Evolutionary conservation across 2,113 vertebrate species (phyloP), one percentile per base, ranked within the genome.

Genomic region (Erythrocercus mccallii): DNA sequence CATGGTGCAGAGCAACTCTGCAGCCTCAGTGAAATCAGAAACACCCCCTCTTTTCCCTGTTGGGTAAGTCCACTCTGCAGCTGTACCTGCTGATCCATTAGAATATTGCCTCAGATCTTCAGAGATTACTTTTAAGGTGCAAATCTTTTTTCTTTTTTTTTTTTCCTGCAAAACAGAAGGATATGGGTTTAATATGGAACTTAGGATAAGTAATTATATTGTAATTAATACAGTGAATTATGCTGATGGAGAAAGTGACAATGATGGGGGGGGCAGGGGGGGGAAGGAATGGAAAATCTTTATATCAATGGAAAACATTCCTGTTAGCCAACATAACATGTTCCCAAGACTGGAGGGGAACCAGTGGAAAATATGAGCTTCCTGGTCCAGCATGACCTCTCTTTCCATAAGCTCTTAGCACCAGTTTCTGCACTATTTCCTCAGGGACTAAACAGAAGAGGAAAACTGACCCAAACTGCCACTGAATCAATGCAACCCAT

Each of bases 1-100:
- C 88, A 86, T 81, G 94, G 95, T 80, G 77, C 91, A 95, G 90
- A 94, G 66, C 70, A 91, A 51, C 80, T 56, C 68, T 38, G 60
- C 0, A 7, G 81, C 58, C 74, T 56, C 69, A 17, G 68, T 19
- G 71, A 51, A 68, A 76, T 22, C 35, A 69, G 71, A 86, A 93
- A 64, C 54, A 86, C 28, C 30, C 37, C 19, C n/a, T 71, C 68
- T 86, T 64, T 48, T 56, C 24, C 30, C 60, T 60, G 16, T 18
- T 48, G 76, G 45, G 47, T 30, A 33, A 76, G 58, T 44, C 81
- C 48, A 21, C 56, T 61, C 22, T 42, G 54, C 50, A 92, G 78
- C 35, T 87, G 53, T 69, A 89, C 79, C 72, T 88, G 51, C 61
- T 73, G 73, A 81, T 77, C 76, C 51, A 40, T 61, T 81, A 51